These are phyloP conservation scores for Sitobion miscanthi DNA, from an alignment of 1,140 invertebrate species.

Conservation along the genomic window DNA sequence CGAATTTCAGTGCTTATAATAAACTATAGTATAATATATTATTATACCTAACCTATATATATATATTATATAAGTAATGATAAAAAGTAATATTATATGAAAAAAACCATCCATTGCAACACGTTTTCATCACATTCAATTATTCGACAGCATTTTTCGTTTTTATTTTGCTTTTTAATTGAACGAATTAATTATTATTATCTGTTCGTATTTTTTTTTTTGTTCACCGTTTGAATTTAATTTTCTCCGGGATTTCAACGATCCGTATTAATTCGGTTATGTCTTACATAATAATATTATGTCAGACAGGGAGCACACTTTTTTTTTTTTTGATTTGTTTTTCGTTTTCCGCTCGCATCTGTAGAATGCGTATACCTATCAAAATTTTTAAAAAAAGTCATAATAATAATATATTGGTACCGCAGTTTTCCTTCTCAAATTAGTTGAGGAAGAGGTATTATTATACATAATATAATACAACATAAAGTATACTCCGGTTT, in stretches of 20 bases:
- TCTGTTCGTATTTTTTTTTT: not conserved
- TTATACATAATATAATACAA: too few relatives aligned
- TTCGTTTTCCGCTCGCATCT: not conserved
- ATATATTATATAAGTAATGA: not conserved
- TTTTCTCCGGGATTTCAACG: not conserved
- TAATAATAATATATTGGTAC: too few relatives aligned
- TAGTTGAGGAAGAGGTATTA: too few relatives aligned
- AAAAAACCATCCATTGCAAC: not conserved
- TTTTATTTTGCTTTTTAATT: not conserved
- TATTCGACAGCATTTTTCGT: not conserved
- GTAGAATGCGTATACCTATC: not conserved
- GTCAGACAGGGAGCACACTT: not conserved
- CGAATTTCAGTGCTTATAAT: not conserved
- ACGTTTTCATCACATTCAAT: not conserved
- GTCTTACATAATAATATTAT: not conserved
- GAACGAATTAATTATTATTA: not conserved
- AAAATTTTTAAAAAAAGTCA: too few relatives aligned
- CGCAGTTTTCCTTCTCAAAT: too few relatives aligned
- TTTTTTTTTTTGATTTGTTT: not conserved
- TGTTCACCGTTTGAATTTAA: not conserved
- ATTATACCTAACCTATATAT: not conserved
- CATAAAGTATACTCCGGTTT: not conserved
- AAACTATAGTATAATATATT: not conserved
- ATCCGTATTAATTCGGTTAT: not conserved
- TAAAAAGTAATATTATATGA: too few relatives aligned